These are phyloP conservation scores for Epizoanthus fatuus DNA, from an alignment of 92 coral and sea anemone species.

Conservation along the genomic window DNA sequence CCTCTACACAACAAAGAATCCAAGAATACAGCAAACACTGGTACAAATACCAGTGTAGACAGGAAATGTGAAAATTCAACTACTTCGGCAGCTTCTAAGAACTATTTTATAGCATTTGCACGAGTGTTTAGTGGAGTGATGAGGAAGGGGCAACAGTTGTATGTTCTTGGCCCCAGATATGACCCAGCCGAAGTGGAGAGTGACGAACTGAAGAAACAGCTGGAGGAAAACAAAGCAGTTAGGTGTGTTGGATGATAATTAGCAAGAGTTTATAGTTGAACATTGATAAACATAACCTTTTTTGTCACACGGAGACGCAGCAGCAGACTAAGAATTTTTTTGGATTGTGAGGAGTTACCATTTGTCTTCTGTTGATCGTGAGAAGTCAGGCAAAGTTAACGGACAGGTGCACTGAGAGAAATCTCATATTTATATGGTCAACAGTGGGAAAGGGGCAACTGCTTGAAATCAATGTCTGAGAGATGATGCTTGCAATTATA, in stretches of 20 bases:
- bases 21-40: not conserved
- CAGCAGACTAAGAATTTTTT: not conserved
- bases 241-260: constrained; percentile 34
- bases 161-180: constrained; percentile 93
- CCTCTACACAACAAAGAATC: constrained; percentile 24
- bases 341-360: too few species aligned
- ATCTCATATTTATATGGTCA: too few species aligned
- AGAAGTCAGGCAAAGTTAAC: too few species aligned
- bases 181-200: constrained; percentile 72
- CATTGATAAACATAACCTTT: not conserved
- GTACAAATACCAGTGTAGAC: constrained; percentile 4
- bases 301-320: not conserved
- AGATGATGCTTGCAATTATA: too few species aligned
- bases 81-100: constrained; percentile 56
- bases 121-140: constrained; percentile 96
- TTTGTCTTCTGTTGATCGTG: too few species aligned
- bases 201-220: constrained; percentile 18
- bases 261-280: too few species aligned
- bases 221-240: not conserved
- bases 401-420: too few species aligned
- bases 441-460: too few species aligned
- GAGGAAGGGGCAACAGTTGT: constrained; percentile 85
- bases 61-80: not conserved
- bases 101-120: constrained; percentile 93
- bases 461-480: too few species aligned